phyloP scores from a whole-genome alignment of 2,797 vertebrate genomes.

The Argya squamiceps region DNA sequence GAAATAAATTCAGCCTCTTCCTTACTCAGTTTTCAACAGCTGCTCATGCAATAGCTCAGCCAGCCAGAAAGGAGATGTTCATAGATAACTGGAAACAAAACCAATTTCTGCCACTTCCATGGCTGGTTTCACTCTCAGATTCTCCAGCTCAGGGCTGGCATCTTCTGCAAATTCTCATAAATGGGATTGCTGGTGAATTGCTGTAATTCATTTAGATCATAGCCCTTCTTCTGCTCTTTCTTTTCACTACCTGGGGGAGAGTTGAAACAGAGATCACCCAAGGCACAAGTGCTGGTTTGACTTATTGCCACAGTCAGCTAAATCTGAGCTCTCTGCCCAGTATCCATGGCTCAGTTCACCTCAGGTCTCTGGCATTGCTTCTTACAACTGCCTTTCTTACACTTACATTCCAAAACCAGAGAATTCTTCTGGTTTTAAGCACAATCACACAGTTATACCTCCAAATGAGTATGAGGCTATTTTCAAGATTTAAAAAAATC shows the following conservation, averaged over 20 bases:
- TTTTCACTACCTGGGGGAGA: background rate
- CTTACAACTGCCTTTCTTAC: background rate
- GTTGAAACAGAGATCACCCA: background rate
- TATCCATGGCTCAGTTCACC: conserved; percentile 20
- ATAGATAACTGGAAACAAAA: background rate
- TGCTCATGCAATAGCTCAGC: background rate
- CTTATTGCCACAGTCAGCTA: conserved; percentile 39
- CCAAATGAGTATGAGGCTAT: background rate
- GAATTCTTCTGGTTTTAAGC: background rate
- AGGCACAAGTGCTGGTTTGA: background rate
- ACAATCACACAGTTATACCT: background rate
- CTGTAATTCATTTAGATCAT: background rate
- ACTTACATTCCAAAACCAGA: background rate
- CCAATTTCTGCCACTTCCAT: background rate
- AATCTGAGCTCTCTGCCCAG: conserved; percentile 42
- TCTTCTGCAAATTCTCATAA: background rate
- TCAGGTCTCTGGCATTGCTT: background rate
- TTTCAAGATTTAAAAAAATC: background rate
- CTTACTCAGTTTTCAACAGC: background rate
- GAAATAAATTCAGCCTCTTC: background rate
- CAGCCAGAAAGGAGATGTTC: background rate
- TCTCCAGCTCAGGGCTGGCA: background rate
- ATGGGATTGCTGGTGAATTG: background rate
- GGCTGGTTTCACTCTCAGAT: background rate
- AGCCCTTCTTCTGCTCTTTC: background rate